Evolutionary conservation across 2,113 vertebrate genomes (phyloP), one percentile per base, ranked within the genome.

Genomic region (Heptranchias perlo): DNA sequence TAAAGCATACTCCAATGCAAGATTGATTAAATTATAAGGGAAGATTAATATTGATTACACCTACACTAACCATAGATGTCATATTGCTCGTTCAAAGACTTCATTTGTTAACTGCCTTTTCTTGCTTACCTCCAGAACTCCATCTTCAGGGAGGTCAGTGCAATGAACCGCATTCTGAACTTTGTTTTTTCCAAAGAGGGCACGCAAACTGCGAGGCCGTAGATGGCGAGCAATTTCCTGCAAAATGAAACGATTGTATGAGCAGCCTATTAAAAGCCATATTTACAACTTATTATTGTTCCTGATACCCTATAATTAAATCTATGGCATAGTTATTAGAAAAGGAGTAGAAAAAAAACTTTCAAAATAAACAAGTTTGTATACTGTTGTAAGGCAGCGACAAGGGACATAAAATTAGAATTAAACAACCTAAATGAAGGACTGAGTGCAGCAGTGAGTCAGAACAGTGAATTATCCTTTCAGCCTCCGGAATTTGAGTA

Each of bases 131-230:
- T 99, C 99, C 96, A 99, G 95, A n/a, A 98, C 96, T 3, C 98
- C 97, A 35, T 99, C 99, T 96, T 99, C 99, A 1, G 98, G 98
- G 86, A 99, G 98, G 96, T 99, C 99, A 0, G 99, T 99, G 89
- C 99, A 99, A 97, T 99, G 99, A 58, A 99, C 97, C 0, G 98
- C 98, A 96, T 99, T 99, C 96, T 98, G 99, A 96, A 99, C 97
- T 97, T 98, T 99, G 96, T 98, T 98, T 97, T 98, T 99, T 44
- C 99, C 99, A 18, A 98, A 99, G 54, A 98, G 94, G 28, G 99
- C 99, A 28, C 98, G 98, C 96, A 99, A 97, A 0, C 99, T 98
- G 64, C 96, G 96, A 35, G 99, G 99, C 31, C 98, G 98, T 23
- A 99, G 98, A 95, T 98, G 98, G 28, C 98, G 98, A 13, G 98